Percentiles rank a stretch among this genome's conserved stretches.
phyloP scores from a whole-genome alignment of 2,797 vertebrate species.

The Mergus octosetaceus region DNA sequence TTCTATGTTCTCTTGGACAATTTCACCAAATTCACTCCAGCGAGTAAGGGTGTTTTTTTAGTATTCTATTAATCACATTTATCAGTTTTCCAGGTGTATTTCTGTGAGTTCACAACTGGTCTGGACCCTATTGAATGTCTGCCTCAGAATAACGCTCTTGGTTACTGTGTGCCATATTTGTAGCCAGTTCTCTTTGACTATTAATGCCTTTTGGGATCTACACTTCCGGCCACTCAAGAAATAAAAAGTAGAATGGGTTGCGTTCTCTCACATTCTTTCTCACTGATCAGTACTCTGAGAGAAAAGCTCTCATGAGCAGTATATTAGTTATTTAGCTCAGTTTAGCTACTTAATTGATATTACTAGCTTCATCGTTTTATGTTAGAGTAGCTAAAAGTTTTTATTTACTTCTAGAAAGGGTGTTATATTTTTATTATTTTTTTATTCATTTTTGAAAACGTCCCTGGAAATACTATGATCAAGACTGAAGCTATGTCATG shows the following conservation, averaged over 20 bases:
- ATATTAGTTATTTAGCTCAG: not conserved
- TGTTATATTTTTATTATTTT: not conserved
- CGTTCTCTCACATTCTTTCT: not conserved
- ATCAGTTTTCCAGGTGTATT: conserved; percentile 9
- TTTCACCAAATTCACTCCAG: not conserved
- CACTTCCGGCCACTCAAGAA: not conserved
- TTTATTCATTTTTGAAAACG: not conserved
- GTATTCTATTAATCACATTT: not conserved
- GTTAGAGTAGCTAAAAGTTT: not conserved
- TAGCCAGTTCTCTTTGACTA: not conserved
- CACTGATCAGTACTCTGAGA: conserved; percentile 1
- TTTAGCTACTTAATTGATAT: not conserved
- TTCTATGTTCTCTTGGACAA: not conserved
- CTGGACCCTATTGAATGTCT: not conserved
- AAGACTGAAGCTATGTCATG: not conserved
- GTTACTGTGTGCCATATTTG: not conserved
- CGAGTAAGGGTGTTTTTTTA: not conserved
- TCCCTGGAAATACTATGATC: not conserved
- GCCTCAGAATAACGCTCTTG: not conserved
- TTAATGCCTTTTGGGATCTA: not conserved
- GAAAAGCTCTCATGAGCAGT: not conserved
- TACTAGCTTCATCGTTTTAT: not conserved
- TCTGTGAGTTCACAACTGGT: conserved; percentile 30
- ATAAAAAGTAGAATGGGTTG: not conserved
- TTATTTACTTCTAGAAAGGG: not conserved